Conservation (phyloP, 2,888 invertebrate species). For the Pseudolycoriella hygida region DNA sequence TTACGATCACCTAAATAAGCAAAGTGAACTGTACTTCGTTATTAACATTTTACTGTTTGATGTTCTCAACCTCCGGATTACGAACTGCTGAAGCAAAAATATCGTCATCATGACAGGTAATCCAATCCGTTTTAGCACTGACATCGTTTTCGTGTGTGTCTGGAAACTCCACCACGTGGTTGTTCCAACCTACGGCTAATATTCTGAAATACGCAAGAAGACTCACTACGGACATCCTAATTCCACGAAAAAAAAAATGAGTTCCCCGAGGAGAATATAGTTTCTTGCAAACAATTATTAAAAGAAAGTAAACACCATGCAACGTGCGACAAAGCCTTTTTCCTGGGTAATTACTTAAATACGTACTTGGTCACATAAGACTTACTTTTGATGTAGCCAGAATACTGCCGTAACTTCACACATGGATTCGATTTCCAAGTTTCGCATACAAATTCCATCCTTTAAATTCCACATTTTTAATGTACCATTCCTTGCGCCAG, state of each 20-base stretch:
- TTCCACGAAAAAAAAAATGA: no score
- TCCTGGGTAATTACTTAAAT: no score
- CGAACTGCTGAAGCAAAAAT: conserved; percentile 51
- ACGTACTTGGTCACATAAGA: no score
- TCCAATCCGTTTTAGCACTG: conserved; percentile 50
- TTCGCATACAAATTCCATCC: conserved; percentile 52
- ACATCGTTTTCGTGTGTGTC: conserved; percentile 34
- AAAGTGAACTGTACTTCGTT: no score
- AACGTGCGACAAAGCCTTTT: no score
- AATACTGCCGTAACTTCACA: conserved; percentile 39
- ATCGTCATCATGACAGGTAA: conserved; percentile 52
- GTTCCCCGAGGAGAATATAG: no score
- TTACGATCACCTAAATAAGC: conserved; percentile 41
- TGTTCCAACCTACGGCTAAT: conserved; percentile 63
- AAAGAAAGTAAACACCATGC: no score
- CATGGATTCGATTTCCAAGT: conserved; percentile 42
- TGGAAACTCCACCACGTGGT: conserved; percentile 48
- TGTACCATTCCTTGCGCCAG: conserved; percentile 62
- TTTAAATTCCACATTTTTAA: conserved; percentile 73
- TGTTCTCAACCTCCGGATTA: conserved; percentile 29
- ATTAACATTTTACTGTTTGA: no score
- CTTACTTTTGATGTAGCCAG: conserved; percentile 33
- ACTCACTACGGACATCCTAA: no score
- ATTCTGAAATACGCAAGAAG: conserved; percentile 33
- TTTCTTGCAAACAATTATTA: no score